Conservation (phyloP, 2,888 invertebrate genomes). For the Erebia epiphron region DNA sequence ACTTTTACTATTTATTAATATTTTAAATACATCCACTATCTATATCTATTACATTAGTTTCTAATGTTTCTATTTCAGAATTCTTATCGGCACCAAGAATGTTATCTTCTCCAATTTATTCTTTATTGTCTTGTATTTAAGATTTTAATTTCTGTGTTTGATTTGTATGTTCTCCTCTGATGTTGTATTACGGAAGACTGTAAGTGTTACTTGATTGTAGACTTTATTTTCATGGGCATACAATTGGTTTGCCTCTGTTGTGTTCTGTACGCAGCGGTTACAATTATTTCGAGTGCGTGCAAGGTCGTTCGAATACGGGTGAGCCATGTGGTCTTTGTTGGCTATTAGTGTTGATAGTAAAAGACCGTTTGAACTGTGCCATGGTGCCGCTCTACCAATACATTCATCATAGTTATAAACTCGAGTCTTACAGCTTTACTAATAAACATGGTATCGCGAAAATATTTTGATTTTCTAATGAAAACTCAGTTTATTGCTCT, state of each 20-base stretch:
- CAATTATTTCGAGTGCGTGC: constrained; percentile 38
- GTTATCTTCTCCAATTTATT: background rate
- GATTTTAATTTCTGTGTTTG: constrained; percentile 8
- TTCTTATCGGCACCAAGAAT: background rate
- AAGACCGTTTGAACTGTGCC: constrained; percentile 3
- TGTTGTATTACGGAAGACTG: background rate
- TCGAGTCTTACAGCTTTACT: no score
- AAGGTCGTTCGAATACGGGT: constrained; percentile 29
- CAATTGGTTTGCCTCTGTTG: background rate
- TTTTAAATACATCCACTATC: constrained; percentile 9
- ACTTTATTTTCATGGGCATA: constrained; percentile 10
- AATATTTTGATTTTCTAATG: no score
- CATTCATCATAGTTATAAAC: background rate
- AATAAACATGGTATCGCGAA: no score
- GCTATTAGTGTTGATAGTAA: constrained; percentile 18
- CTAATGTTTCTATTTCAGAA: constrained; percentile 20
- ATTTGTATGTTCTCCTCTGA: background rate
- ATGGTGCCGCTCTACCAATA: background rate
- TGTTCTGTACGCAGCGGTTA: constrained; percentile 12
- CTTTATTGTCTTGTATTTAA: background rate
- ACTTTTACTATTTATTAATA: background rate
- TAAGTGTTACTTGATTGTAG: background rate
- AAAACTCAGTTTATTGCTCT: no score
- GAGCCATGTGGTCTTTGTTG: constrained; percentile 33
- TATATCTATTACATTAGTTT: constrained; percentile 19